Conservation (phyloP, 2,888 invertebrate species). For the Rugalucina vietnamica region DNA sequence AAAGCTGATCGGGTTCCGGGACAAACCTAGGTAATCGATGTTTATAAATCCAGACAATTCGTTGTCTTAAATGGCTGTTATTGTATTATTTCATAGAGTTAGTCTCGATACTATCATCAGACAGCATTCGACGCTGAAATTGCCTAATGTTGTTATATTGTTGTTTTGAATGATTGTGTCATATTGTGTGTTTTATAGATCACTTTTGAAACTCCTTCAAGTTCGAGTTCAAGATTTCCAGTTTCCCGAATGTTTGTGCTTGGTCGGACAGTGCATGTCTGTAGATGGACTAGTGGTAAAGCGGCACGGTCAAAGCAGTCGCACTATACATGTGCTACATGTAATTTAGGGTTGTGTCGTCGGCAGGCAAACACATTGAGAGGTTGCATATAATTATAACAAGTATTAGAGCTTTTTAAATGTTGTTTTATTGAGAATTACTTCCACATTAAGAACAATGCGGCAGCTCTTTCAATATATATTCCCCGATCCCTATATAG, state of each 20-base stretch:
- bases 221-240: not conserved
- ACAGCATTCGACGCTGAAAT: not conserved
- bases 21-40: not conserved
- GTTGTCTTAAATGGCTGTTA: not conserved
- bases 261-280: too few species aligned
- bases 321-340: too few species aligned
- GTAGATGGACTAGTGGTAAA: too few species aligned
- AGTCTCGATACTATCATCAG: not conserved
- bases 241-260: not conserved
- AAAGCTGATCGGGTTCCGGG: not conserved
- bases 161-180: not conserved
- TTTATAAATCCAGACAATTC: not conserved
- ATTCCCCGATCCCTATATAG: not conserved
- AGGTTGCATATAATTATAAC: too few species aligned
- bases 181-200: not conserved
- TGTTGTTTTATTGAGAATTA: too few species aligned
- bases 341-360: too few species aligned
- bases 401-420: too few species aligned
- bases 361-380: too few species aligned
- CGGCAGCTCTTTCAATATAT: not conserved
- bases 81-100: not conserved
- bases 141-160: not conserved
- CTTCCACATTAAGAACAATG: not conserved
- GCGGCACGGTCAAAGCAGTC: too few species aligned
- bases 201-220: not conserved